phyloP scores from a whole-genome alignment of 53 echinoderm and acorn worm genomes.

The Patiria pectinifera region DNA sequence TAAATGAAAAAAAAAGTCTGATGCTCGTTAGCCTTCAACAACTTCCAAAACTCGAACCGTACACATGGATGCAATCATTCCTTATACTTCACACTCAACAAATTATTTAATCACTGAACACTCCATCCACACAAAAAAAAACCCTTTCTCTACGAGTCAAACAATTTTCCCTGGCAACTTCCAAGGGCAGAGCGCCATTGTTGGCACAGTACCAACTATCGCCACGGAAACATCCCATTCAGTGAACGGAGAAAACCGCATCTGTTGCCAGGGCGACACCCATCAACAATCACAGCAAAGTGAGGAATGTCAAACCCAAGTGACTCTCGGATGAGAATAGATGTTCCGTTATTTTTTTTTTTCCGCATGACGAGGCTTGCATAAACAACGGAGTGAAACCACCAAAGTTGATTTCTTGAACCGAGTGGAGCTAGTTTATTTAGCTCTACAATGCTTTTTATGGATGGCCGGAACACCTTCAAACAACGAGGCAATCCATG shows the following conservation, averaged over 20 bases:
- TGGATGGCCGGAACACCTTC: not conserved
- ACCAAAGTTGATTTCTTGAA: not conserved
- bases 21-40: too few relatives aligned
- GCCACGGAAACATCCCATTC: slow-evolving; percentile 26
- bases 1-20: too few relatives aligned
- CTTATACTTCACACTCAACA: not conserved
- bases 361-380: not conserved
- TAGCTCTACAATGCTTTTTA: not conserved
- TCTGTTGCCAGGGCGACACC: slow-evolving; percentile 9
- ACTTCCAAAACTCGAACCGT: too few relatives aligned
- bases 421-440: not conserved
- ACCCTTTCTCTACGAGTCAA: not conserved
- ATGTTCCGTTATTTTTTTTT: not conserved
- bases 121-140: not conserved
- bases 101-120: not conserved
- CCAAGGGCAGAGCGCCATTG: slow-evolving; percentile 29
- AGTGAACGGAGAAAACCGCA: not conserved
- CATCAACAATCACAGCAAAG: slow-evolving; percentile 16
- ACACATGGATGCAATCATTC: too few relatives aligned
- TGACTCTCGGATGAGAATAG: not conserved
- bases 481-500: not conserved
- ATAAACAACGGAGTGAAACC: not conserved
- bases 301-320: slow-evolving; percentile 14
- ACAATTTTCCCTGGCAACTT: not conserved
- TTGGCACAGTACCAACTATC: not conserved